Base-by-base conservation (phyloP, 2,888 invertebrate genomes). In the Acheta domesticus region DNA sequence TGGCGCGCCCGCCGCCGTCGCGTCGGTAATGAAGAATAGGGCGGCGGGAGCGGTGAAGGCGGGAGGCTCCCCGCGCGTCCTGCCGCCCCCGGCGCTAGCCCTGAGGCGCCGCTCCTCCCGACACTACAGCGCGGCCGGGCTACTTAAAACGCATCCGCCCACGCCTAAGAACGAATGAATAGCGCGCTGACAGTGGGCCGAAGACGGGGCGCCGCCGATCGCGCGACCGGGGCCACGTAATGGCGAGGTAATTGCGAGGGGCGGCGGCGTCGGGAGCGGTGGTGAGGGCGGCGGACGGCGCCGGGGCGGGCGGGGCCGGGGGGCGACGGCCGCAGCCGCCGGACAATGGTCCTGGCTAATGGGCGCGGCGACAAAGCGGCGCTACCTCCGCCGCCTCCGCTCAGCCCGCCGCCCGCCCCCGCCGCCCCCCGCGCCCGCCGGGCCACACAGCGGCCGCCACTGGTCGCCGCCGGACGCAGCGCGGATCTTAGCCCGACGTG, bases 361-460 rank as follows among this genome's bases (percentile, higher is more conserved):
- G 62, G 62, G 62, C 62, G 62, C 62, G 62, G n/a, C 62, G 62
- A 62, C 62, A 62, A 62, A 62, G 62, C 62, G 62, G 62, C 16
- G 16, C n/a, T 14, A 14, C 16, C n/a, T 16, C 8, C 62, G 62
- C 16, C 14, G 1, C 16, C 62, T 0, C n/a, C 3, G 1, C n/a
- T 62, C 0, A 0, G 0, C 4, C 62, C 16, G 2, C 16, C 62
- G 16, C 14, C 8, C 36, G 62, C 62, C 62, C 62, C 12, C 62
- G 62, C 12, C 12, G 62, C 12, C 14, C 62, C 62, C 16, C 62
- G 62, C 36, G 8, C 36, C 36, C 36, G 36, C 8, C 36, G 8
- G 36, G 36, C 36, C 36, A 36, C 36, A 36, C 36, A 36, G 36
- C 36, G 36, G 36, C 36, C 36, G 8, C 8, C 36, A 36, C 36